Conservation (phyloP, 2,113 vertebrate genomes). For the Zosterops pallidus region DNA sequence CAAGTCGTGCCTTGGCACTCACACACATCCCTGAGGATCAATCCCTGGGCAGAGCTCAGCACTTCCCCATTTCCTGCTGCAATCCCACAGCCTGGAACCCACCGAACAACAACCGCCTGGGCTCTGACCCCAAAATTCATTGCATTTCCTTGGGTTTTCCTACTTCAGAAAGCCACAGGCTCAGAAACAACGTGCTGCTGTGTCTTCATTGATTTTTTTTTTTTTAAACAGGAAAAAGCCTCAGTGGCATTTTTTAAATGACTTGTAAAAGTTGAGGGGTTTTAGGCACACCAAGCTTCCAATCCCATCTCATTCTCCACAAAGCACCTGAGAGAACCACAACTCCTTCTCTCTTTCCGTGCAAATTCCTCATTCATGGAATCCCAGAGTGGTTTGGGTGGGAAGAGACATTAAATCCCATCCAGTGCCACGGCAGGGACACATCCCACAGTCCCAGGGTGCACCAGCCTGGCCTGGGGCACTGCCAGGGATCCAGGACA, state of each 20-base stretch:
- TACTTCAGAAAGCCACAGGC: accelerated
- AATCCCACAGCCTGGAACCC: background rate
- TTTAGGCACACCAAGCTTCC: accelerated
- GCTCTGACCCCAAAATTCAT: background rate
- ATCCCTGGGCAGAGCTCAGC: background rate
- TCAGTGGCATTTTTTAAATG: background rate
- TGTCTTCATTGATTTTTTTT: accelerated
- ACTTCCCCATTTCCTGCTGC: background rate
- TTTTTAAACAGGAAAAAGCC: background rate
- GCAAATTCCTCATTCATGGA: accelerated
- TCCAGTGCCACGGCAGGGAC: background rate
- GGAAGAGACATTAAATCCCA: accelerated
- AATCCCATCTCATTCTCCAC: background rate
- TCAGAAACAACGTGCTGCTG: background rate
- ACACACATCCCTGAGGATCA: background rate
- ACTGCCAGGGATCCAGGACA: background rate
- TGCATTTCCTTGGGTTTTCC: background rate
- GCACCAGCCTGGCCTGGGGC: background rate
- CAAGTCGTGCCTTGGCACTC: background rate
- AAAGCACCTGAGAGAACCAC: background rate
- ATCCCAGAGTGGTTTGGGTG: accelerated
- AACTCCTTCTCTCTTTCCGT: background rate
- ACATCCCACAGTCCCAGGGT: background rate
- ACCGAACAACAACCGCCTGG: accelerated
- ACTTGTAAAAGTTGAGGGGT: accelerated